phyloP scores from a whole-genome alignment of 2,113 vertebrate genomes.

The Proterorhinus semilunaris region DNA sequence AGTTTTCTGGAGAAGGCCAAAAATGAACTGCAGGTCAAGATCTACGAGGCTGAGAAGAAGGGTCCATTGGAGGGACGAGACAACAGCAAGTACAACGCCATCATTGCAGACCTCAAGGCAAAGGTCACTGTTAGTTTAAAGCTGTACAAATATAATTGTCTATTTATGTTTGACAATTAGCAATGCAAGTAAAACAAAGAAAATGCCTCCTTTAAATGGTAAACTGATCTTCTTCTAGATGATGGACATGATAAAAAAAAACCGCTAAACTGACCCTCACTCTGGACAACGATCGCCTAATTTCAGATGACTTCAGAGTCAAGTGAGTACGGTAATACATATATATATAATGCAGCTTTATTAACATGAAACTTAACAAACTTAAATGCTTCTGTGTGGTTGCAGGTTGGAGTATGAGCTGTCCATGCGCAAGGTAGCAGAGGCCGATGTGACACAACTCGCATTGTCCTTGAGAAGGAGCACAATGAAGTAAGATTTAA shows the following conservation, averaged over 20 bases:
- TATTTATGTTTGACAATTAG: neutral
- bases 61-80: constrained; percentile 65
- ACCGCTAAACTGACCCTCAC: constrained; percentile 45
- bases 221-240: constrained; percentile 54
- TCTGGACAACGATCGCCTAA: constrained; percentile 65
- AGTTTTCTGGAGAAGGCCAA: constrained; percentile 75
- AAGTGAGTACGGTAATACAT: constrained; percentile 61
- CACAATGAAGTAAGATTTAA: constrained; percentile 76
- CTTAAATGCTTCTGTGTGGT: neutral
- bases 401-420: constrained; percentile 74
- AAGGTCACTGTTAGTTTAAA: constrained; percentile 62
- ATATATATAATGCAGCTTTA: neutral
- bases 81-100: constrained; percentile 59
- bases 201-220: neutral
- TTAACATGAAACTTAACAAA: neutral
- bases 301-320: constrained; percentile 70
- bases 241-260: constrained; percentile 42
- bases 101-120: constrained; percentile 62
- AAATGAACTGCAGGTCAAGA: constrained; percentile 69
- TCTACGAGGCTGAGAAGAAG: constrained; percentile 69
- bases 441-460: constrained; percentile 72
- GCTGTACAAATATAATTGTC: neutral
- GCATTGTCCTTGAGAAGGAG: constrained; percentile 81
- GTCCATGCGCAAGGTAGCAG: constrained; percentile 64
- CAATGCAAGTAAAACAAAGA: neutral